Percentiles rank a stretch among this genome's conserved stretches.
These are phyloP conservation scores for Coracias cyanogaster DNA, from an alignment of 2,797 vertebrate species.

Conservation along the genomic window DNA sequence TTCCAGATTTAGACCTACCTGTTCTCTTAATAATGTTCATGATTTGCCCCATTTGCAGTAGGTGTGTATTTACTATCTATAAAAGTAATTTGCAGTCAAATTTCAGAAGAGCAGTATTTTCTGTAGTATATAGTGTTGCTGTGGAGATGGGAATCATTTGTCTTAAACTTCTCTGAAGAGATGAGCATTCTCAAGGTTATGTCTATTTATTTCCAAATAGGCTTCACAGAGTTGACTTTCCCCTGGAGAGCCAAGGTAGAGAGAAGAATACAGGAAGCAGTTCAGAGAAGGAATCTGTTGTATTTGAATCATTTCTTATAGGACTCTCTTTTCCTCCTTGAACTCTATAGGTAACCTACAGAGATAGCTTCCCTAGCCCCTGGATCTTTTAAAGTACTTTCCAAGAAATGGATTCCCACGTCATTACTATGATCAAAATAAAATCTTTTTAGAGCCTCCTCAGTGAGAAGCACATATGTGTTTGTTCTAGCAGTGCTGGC, in stretches of 20 bases:
- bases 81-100: background rate
- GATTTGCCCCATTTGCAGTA: background rate
- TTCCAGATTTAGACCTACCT: background rate
- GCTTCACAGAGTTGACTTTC: background rate
- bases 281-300: background rate
- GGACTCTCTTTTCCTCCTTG: background rate
- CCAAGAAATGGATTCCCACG: background rate
- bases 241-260: background rate
- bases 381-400: background rate
- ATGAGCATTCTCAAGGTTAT: background rate
- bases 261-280: background rate
- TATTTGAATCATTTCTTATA: background rate
- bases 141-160: background rate
- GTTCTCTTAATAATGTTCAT: background rate
- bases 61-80: background rate
- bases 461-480: background rate
- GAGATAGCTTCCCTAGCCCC: background rate
- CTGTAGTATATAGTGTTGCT: background rate
- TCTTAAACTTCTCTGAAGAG: background rate
- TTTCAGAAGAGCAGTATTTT: background rate
- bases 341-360: background rate
- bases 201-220: background rate
- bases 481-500: background rate
- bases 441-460: background rate
- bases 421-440: background rate